Evolutionary conservation across 2,113 vertebrate species (phyloP).

Genomic region (Macaca mulatta): DNA sequence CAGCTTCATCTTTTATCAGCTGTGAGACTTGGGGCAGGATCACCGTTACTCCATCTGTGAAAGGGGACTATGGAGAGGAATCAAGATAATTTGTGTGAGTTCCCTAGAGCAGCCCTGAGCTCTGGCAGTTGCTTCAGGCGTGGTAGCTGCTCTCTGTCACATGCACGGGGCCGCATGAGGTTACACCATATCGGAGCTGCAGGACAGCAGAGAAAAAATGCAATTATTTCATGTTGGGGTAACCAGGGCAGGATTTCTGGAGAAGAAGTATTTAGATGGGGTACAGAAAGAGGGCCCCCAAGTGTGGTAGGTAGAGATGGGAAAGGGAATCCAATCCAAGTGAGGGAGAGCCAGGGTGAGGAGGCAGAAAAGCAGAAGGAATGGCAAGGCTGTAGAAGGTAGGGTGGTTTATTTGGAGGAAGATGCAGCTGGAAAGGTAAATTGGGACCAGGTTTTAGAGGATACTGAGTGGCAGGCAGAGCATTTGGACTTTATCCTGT

Average conservation of each 20-base stretch:
- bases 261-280: neutral
- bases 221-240: neutral
- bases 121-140: accelerated
- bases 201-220: neutral
- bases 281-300: neutral
- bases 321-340: neutral
- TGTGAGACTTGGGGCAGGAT: neutral
- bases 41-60: neutral
- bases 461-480: neutral
- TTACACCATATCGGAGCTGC: neutral
- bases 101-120: neutral
- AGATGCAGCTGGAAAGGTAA: neutral
- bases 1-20: neutral
- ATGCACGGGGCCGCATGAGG: accelerated
- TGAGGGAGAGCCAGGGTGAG: neutral
- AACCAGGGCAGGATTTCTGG: neutral
- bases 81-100: neutral
- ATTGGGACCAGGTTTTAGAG: neutral
- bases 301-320: neutral
- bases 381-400: no score
- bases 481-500: neutral
- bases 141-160: neutral
- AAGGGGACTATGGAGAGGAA: neutral
- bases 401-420: neutral
- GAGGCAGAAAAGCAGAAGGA: neutral